Evolutionary conservation across 2,888 invertebrate species (phyloP), one percentile per base, ranked within the genome.

Genomic region (Sabellastarte sp.): DNA sequence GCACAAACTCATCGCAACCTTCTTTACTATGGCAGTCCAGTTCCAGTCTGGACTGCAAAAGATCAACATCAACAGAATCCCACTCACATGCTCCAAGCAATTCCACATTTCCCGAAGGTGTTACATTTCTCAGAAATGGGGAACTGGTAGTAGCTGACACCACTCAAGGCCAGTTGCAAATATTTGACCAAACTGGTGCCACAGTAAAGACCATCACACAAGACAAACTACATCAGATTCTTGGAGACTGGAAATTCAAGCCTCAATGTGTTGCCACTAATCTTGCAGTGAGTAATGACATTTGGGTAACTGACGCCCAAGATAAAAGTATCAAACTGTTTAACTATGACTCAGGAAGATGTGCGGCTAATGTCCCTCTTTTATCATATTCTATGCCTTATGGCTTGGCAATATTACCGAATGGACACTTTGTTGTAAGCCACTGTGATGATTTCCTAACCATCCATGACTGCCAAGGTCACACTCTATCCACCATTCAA

Each of bases 131-230:
- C n/a, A 28, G 56, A 10, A 57, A 61, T 51, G 60, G 61, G 2
- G 31, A 32, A 1, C 60, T 64, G 24, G 50, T 61, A 1, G 60
- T 61, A 1, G 60, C 64, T 20, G 64, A 64, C 26, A 60, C 60
- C 2, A 57, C 59, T 24, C 52, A 60, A 30, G 50, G 57, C 32
- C 59, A 60, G 26, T 57, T 63, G 28, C 32, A 60, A 50, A 24
- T 59, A 20, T 63, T 30, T 32, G 56, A 56, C 29, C 31, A 32
- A 10, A 29, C 41, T n/a, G 63, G 63, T 1, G 26, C 2, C 10
- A 2, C 57, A 26, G 33, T 53, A 50, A 53, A 57, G n/a, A 32
- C 57, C 1, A 20, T 63, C 20, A 5, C 4, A 5, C 53, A 53
- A 26, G 24, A 53, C 20, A 53, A 53, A 26, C 53, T 53, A 26